A percentile compares a stretch with the other conserved stretches of the same genome.
Evolutionary conservation across 1,140 invertebrate genomes (phyloP).

Genomic region (roundworm (Caenorhabditis elegans)): WBcel235 BX284604.4:15025001-15025500

Average conservation of each 20-base stretch:
- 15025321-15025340: neutral
- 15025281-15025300: neutral
- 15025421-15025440: neutral
- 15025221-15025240: neutral
- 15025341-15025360: neutral
- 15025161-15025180: constrained; percentile 87
- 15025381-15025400: neutral
- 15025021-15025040: constrained; percentile 83
- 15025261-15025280: neutral
- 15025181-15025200: neutral
- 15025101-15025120: constrained; percentile 98
- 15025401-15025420: no score
- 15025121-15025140: constrained; percentile 97
- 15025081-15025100: constrained; percentile 88
- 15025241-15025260: neutral
- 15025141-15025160: constrained; percentile 97
- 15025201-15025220: neutral
- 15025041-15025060: constrained; percentile 92
- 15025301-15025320: neutral
- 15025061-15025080: constrained; percentile 92
- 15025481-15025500: no score
- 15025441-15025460: no score
- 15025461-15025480: no score
- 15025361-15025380: neutral
- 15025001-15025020: constrained; percentile 70